phyloP scores from a whole-genome alignment of 1,140 invertebrate species.

The Melitaea cinxia region DNA sequence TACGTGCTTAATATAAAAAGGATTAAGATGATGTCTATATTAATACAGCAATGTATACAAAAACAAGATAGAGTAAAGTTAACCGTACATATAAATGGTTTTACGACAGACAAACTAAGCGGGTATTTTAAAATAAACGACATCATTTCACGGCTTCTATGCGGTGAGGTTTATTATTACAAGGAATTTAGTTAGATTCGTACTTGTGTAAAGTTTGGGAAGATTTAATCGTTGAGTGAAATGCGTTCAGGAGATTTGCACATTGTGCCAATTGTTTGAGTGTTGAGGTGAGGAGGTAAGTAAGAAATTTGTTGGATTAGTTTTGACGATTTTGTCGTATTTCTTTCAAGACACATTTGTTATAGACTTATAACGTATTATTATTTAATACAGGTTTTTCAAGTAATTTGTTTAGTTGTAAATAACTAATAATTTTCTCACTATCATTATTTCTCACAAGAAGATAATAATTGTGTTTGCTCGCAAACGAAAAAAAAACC shows the following conservation, averaged over 20 bases:
- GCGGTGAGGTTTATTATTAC: background rate
- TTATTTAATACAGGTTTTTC: too few species aligned
- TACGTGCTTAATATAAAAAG: background rate
- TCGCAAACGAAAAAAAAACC: too few species aligned
- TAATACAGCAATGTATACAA: background rate
- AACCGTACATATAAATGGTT: too few species aligned
- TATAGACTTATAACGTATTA: too few species aligned
- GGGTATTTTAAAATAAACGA: conserved; percentile 8
- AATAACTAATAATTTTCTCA: too few species aligned
- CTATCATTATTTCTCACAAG: too few species aligned
- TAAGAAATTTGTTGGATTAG: background rate
- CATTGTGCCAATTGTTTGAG: background rate
- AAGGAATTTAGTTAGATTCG: background rate
- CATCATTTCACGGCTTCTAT: background rate
- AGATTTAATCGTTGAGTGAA: background rate
- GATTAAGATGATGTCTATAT: background rate
- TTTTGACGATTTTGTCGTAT: background rate
- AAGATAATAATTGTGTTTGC: too few species aligned
- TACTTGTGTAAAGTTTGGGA: background rate
- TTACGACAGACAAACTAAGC: background rate
- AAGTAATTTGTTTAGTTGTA: too few species aligned
- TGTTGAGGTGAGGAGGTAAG: background rate
- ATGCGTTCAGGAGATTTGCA: background rate
- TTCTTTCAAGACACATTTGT: too few species aligned
- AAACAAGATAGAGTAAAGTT: too few species aligned